Base-by-base conservation (phyloP, 2,888 invertebrate genomes). In the Chalcis sispes region DNA sequence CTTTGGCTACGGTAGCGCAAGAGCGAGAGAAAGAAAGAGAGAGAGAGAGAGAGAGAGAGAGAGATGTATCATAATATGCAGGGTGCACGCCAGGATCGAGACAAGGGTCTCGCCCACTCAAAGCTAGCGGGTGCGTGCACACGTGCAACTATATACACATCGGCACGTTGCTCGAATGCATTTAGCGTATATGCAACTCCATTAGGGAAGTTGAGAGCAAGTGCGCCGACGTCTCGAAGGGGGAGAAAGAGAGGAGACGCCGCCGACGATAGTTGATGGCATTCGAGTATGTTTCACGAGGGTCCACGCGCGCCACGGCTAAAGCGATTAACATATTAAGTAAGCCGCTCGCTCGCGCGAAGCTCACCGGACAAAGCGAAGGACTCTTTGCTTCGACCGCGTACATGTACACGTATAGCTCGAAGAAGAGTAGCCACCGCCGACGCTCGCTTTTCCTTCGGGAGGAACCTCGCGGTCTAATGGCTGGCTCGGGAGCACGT, bases 261-360 rank as follows among this genome's bases (percentile, higher is more conserved):
- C 10, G 36, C 36, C 36, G 36, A n/a, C n/a, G n/a, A n/a, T n/a
- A n/a, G n/a, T n/a, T n/a, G n/a, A n/a, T 15, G 10, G 25, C 18
- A 18, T 56, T 46, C 32, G 50, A 65, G 65, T 52, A 52, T 64
- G 23, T 54, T 27, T 48, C 5, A 27, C 25, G 54, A 42, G 56
- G 42, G 10, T 42, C 40, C 23, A n/a, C n/a, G n/a, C 54, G 56
- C 27, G 18, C 42, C 20, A 36, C 58, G 65, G 13, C 52, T 70
- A 70, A 65, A 72, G 76, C 52, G 64, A 76, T 76, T 72, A 76
- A 72, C 76, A 76, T 76, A 72, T 76, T 76, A 72, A 72, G 75
- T 56, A 54, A 65, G 52, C 23, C 36, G 32, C n/a, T n/a, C n/a
- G n/a, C n/a, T n/a, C n/a, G 40, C 61, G 46, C 59, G 66, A 61